Evolutionary conservation across 2,797 vertebrate genomes (phyloP), one percentile per base, ranked within the genome.

Genomic region (Aldrovandia affinis): DNA sequence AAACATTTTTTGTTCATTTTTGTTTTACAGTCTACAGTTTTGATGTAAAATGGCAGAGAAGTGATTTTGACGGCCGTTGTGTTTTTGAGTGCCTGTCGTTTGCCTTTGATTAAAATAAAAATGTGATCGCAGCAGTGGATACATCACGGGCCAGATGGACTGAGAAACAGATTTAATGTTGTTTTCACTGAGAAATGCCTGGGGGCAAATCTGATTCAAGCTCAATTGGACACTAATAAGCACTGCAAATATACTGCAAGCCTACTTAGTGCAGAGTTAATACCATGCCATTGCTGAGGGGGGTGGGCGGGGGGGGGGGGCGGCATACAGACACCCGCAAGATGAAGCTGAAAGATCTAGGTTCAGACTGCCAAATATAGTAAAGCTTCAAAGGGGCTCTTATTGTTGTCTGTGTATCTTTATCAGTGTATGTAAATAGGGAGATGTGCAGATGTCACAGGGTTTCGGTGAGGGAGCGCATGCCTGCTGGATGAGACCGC

Each of bases 221-320:
- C 93, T 94, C 93, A 92, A 94, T 92, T 94, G 91, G 94, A 92
- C 89, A 87, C 91, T 94, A 94, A 94, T 94, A 94, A 93, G 92
- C 90, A 91, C 90, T 84, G 88, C 91, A 92, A 91, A 93, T 91
- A 92, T 90, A 92, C 89, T 90, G 91, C 82, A 79, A 83, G 84
- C 91, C 88, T 85, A 83, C 86, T 90, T 91, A 90, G 88, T 88
- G 90, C 89, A 88, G 90, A 91, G 88, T 91, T 89, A 91, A 87
- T 87, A 89, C 90, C 88, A 85, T 85, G 81, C 83, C 83, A 82
- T 80, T 81, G 47, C 52, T 77, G 80, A 78, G 42, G 85, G 83
- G 86, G 81, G 81, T 78, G 83, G 80, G n/a, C 39, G 75, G 15
- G 25, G 57, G 55, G 0, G 83, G 65, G 25, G 61, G 57, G 7